A percentile compares a stretch with the other conserved stretches of the same genome.
Conservation (phyloP, 2,797 vertebrate genomes). For the Vireo griseus region DNA sequence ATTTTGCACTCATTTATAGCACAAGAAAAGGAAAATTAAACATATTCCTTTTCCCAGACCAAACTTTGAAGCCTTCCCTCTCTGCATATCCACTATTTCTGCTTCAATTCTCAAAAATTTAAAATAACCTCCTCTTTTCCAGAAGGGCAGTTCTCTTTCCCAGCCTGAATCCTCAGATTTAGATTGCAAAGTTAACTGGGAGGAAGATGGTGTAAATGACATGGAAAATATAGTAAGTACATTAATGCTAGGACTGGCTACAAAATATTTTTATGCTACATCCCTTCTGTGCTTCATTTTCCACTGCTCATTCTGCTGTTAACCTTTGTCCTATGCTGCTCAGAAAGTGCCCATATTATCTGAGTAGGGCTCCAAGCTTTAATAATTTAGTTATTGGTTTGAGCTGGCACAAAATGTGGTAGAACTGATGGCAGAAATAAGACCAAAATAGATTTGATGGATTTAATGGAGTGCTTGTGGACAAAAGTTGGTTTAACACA, state of each 20-base stretch:
- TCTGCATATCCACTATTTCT: not conserved
- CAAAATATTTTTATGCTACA: not conserved
- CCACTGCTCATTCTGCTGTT: not conserved
- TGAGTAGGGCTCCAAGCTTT: not conserved
- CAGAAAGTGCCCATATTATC: not conserved
- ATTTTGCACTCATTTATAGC: not conserved
- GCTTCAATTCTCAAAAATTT: not conserved
- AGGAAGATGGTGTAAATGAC: not conserved
- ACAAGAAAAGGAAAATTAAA: not conserved
- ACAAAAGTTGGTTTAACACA: not conserved
- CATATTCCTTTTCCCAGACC: not conserved
- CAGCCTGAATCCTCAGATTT: not conserved
- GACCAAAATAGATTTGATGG: slow-evolving; percentile 49
- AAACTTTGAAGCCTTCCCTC: not conserved
- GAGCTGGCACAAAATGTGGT: slow-evolving; percentile 14
- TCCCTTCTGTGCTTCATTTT: slow-evolving; percentile 9
- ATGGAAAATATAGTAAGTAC: not conserved
- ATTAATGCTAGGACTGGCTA: not conserved
- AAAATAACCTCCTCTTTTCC: not conserved
- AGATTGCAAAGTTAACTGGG: not conserved
- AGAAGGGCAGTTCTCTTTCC: not conserved
- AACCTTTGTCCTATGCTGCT: slow-evolving; percentile 7
- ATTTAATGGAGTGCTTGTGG: slow-evolving; percentile 37
- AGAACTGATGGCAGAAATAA: slow-evolving; percentile 35
- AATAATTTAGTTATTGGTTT: slow-evolving; percentile 36